phyloP scores from a whole-genome alignment of 2,888 invertebrate genomes.

The Lasioglossum malachurum region DNA sequence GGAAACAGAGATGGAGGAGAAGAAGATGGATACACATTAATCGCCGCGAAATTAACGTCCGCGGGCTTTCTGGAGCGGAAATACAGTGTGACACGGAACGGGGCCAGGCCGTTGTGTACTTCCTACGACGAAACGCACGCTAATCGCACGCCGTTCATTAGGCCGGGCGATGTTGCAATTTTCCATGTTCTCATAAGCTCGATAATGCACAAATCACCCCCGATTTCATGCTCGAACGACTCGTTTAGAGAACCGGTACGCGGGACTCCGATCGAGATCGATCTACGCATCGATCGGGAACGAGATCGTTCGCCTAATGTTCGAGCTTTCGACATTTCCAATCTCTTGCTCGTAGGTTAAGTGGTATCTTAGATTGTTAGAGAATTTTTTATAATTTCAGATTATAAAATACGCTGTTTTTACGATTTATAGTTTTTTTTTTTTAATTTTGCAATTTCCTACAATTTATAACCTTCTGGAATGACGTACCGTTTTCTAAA shows the following conservation, averaged over 20 bases:
- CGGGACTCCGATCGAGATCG: not conserved
- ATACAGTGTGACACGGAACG: constrained; percentile 74
- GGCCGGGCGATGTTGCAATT: constrained; percentile 31
- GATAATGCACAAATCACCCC: constrained; percentile 30
- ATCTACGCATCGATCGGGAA: not conserved
- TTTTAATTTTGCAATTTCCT: too few relatives aligned
- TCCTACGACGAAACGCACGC: constrained; percentile 48
- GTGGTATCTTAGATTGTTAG: too few relatives aligned
- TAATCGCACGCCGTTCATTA: constrained; percentile 52
- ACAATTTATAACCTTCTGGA: too few relatives aligned
- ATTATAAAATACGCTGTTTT: too few relatives aligned
- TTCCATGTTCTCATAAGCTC: constrained; percentile 51
- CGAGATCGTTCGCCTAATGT: not conserved
- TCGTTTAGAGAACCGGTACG: not conserved
- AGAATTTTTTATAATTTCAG: too few relatives aligned
- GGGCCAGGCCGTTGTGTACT: constrained; percentile 54
- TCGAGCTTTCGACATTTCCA: not conserved
- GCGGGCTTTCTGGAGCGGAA: constrained; percentile 81
- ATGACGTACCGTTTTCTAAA: too few relatives aligned
- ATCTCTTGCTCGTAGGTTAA: not conserved
- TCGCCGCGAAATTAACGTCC: constrained; percentile 21
- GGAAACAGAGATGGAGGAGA: not conserved
- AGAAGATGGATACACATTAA: constrained; percentile 4
- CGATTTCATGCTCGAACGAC: constrained; percentile 34
- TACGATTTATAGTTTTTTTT: too few relatives aligned